Base-by-base conservation (phyloP, 35 echinoderm and acorn worm genomes). In the Hemicentrotus pulcherrimus region DNA sequence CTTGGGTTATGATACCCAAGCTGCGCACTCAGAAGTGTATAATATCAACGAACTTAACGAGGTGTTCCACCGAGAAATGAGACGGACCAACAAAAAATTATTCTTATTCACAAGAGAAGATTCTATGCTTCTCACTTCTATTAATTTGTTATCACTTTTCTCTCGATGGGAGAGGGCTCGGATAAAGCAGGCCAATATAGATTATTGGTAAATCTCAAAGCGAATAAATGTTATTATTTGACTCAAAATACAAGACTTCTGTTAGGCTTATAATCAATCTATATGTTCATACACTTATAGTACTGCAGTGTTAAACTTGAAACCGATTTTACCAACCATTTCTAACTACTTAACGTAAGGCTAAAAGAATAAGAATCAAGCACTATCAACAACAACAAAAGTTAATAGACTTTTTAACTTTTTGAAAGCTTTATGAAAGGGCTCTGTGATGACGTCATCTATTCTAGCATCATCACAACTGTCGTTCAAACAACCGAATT, bases 401-500 rank as follows among this genome's bases (percentile, higher is more conserved):
- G 22, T 18, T 78, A 78, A 78, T 22, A 28, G 65, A 78, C 65
- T 28, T 28, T 59, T 78, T 28, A 18, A 78, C 65, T 5, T 78
- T 18, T 22, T 28, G 5, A 78, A 15, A n/a, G 65, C 65, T 78
- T n/a, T 78, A 28, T 78, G 65, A 4, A 78, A 78, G 50, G 50
- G 50, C 50, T 55, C 50, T 78, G 65, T 78, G 19, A 78, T n/a
- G 65, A 78, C 65, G 24, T 78, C 50, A 55, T 55, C 50, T 10
- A 78, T 28, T 78, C 65, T 28, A 78, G 65, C 28, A 32, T 90
- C 32, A 45, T 45, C 88, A 90, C 8, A 90, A 45, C 32, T 47
- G 46, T 90, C 88, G 32, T 47, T 90, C 88, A 90, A 90, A 90
- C 32, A 90, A 46, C 32, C 32, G 46, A 90, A 90, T 5, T 47